Conservation (phyloP, 1,140 invertebrate genomes). For the Microplitis mediator region DNA sequence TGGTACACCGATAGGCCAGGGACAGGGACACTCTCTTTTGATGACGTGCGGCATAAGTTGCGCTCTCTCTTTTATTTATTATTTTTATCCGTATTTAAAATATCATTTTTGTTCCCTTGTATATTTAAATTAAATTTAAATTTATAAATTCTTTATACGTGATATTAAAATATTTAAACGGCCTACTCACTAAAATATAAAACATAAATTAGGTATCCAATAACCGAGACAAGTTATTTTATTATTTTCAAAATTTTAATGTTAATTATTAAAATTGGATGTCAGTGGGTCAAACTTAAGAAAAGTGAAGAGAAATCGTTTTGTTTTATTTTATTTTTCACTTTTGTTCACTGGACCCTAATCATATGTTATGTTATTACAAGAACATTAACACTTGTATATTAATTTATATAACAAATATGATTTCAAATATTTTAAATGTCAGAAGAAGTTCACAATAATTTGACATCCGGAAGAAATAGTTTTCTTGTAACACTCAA, state of each 20-base stretch:
- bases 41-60: slow-evolving; percentile 8
- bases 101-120: not conserved
- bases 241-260: slow-evolving; percentile 8
- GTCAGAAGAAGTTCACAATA: slow-evolving; percentile 16
- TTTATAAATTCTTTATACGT: too few species aligned
- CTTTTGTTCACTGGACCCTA: not conserved
- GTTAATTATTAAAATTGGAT: slow-evolving; percentile 47
- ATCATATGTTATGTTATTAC: not conserved
- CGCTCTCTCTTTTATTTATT: slow-evolving; percentile 11
- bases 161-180: too few species aligned
- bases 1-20: slow-evolving; percentile 7
- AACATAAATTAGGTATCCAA: too few species aligned
- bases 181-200: too few species aligned
- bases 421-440: not conserved
- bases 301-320: slow-evolving; percentile 51
- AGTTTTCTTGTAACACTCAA: slow-evolving; percentile 26
- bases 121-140: not conserved
- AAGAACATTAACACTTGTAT: not conserved
- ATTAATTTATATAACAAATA: not conserved
- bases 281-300: slow-evolving; percentile 56
- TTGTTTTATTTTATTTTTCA: slow-evolving; percentile 5
- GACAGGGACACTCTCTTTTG: slow-evolving; percentile 22
- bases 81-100: not conserved
- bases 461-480: slow-evolving; percentile 40
- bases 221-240: not conserved